Evolutionary conservation across 2,113 vertebrate species (phyloP), one percentile per base, ranked within the genome.

Genomic region (Phrynosoma platyrhinos): DNA sequence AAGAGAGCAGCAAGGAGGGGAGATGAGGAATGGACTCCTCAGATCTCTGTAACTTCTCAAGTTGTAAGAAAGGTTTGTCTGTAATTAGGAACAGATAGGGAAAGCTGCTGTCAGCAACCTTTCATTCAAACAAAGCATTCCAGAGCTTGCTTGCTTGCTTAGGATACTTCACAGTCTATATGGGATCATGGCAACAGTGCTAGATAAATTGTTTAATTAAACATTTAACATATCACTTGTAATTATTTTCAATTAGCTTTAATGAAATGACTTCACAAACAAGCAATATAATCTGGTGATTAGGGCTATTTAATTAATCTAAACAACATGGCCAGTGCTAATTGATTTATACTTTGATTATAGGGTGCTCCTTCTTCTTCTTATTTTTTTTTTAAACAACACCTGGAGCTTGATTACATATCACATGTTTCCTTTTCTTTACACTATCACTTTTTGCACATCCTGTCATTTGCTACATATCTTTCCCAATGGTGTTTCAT

Each of bases 181-280:
- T 80, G 88, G 91, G 52, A 87, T 80, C 58, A 3, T 1, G 69
- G 75, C 86, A 89, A 83, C 52, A 58, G 87, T 0, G 79, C 36
- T 30, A 92, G 94, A 94, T 92, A 93, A 83, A 88, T 92, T 68
- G 89, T 94, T 90, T 80, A 92, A 94, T 93, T 90, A 92, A 93
- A 75, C 87, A 91, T 92, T 93, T 94, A 84, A 52, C 36, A 0
- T 92, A 92, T 91, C 89, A 18, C 76, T 87, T 0, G 7, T 89
- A 93, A 92, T 94, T 91, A 89, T 92, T 92, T 92, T 77, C 68
- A 90, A 76, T 94, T 94, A 94, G 42, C 2, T 1, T 36, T 94
- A 94, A 94, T 90, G 85, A 91, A 91, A 91, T 78, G 71, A 89
- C 14, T 79, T 87, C 40, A 85, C 83, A 94, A 94, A 94, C 90